Base-by-base conservation (phyloP, 2,888 invertebrate genomes). In the Agelastica alni region DNA sequence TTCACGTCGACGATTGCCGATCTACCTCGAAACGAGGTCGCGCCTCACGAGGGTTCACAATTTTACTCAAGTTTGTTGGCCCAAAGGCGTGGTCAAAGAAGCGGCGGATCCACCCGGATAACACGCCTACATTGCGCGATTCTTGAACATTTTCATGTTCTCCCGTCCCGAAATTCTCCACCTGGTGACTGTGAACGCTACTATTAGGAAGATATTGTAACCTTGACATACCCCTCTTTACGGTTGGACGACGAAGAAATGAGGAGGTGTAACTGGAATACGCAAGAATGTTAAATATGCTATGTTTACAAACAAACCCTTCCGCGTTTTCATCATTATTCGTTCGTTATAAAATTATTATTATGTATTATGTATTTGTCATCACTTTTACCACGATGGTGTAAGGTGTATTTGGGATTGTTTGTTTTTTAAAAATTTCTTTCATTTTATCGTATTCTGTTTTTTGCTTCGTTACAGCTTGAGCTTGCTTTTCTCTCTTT, bases 191-290 rank as follows among this genome's bases (percentile, higher is more conserved):
- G 14, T 66, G 63, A 66, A 64, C 66, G 72, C 63, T 69, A 73
- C 70, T 70, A 71, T 44, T 58, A 64, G 51, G 55, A 67, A 66
- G 66, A 64, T 55, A 56, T 55, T 56, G 63, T 74, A 74, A 74
- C 75, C 75, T 75, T 75, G 75, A 73, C 72, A 70, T 62, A 67
- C 64, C 60, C 64, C 60, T 68, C 68, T 67, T 69, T 64, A 64
- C 64, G 67, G 70, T 68, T 70, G 67, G 68, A 59, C 62, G 68
- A 59, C 62, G 59, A 68, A 59, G 61, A 62, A 58, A 62, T 63
- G 66, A 65, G 68, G 69, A 68, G 69, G 68, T 69, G 69, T 69
- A 61, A 63, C 64, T 56, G 16, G 34, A 10, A 41, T 28, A 13
- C 14, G 31, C 48, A 49, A 49, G 48, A 49, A 49, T 49, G 39